A percentile compares a stretch with the other conserved stretches of the same genome.
These are phyloP conservation scores for Hirtodrosophila histrioides DNA, from an alignment of 2,888 invertebrate species.

Conservation along the genomic window DNA sequence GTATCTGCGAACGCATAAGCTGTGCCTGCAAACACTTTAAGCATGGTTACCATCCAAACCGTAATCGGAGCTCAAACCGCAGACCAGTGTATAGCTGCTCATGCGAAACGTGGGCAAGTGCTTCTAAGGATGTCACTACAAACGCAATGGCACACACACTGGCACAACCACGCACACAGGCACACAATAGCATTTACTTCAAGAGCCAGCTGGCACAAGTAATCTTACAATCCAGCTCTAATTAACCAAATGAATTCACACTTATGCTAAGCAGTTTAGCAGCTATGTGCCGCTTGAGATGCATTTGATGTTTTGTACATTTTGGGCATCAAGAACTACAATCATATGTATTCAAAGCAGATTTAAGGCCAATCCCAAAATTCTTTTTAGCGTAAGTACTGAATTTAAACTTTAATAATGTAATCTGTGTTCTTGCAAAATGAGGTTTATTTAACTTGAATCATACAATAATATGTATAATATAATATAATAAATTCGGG, in stretches of 20 bases:
- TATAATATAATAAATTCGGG: too few relatives aligned
- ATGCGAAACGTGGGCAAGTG: conserved; percentile 33
- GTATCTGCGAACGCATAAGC: conserved; percentile 7
- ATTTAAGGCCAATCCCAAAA: conserved; percentile 11
- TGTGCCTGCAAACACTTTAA: neutral
- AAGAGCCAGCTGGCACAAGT: conserved; percentile 22
- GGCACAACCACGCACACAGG: neutral
- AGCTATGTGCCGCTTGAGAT: conserved; percentile 36
- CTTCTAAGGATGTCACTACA: conserved; percentile 10
- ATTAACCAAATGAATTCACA: conserved; percentile 78
- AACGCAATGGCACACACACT: neutral
- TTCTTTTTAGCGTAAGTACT: neutral
- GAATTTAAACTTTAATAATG: too few relatives aligned
- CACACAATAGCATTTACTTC: neutral
- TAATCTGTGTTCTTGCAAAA: too few relatives aligned
- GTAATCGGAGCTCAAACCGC: conserved; percentile 43
- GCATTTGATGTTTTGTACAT: conserved; percentile 28
- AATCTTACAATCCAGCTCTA: conserved; percentile 55
- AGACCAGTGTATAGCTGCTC: conserved; percentile 34
- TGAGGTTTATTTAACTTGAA: conserved; percentile 1
- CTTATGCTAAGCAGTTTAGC: conserved; percentile 54
- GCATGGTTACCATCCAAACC: conserved; percentile 17
- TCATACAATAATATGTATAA: neutral
- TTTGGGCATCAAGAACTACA: too few relatives aligned
- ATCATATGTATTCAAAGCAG: neutral